Evolutionary conservation across 2,888 invertebrate genomes (phyloP).

Genomic region (Hedychridium roseum): DNA sequence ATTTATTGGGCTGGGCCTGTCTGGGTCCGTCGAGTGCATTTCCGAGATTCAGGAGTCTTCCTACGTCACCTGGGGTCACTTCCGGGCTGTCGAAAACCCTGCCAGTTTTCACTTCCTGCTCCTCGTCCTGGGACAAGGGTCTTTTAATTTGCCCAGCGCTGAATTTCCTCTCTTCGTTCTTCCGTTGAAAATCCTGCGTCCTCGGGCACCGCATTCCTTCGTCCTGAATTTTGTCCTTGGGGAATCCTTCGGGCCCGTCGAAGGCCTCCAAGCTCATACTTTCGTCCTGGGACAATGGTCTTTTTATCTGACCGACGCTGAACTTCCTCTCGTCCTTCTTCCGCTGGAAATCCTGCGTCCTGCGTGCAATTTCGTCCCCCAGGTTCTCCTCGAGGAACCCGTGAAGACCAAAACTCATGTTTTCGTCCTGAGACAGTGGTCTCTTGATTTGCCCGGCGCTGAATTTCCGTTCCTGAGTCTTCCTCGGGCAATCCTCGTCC

Average conservation of each 20-base stretch:
- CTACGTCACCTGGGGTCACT: constrained; percentile 61
- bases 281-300: constrained; percentile 58
- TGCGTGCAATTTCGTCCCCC: constrained; percentile 20
- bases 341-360: constrained; percentile 36
- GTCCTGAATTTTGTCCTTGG: no score
- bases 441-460: no score
- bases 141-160: constrained; percentile 56
- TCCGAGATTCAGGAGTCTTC: constrained; percentile 61
- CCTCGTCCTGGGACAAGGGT: constrained; percentile 57
- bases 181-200: constrained; percentile 48
- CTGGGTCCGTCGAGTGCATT: constrained; percentile 59
- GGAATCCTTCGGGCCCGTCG: no score
- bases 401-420: no score
- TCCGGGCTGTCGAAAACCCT: constrained; percentile 61
- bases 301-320: constrained; percentile 55
- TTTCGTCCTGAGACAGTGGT: no score
- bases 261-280: no score
- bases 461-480: no score
- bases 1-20: constrained; percentile 64
- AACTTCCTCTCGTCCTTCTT: constrained; percentile 53
- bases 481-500: no score
- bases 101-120: constrained; percentile 57
- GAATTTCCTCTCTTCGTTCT: constrained; percentile 52
- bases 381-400: constrained; percentile 18
- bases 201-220: no score